Conservation (phyloP, 1,140 invertebrate genomes). For the Penaeus chinensis region DNA sequence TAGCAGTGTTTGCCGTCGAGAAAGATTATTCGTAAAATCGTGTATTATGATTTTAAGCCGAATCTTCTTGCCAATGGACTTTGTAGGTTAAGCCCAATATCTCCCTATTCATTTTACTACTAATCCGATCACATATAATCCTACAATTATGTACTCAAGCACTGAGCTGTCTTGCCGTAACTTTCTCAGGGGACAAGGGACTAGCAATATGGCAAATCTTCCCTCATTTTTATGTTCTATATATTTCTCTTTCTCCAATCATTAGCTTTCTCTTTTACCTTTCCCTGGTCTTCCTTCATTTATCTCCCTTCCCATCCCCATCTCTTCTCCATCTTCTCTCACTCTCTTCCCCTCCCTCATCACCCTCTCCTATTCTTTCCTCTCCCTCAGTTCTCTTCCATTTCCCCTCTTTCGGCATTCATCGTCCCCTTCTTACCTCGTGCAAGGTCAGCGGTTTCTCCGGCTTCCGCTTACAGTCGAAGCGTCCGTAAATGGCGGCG, state of each 20-base stretch:
- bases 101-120: too few relatives aligned
- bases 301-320: neutral
- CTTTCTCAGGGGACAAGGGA: too few relatives aligned
- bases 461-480: constrained; percentile 95
- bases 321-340: neutral
- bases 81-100: too few relatives aligned
- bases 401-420: neutral
- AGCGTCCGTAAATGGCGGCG: constrained; percentile 95
- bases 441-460: constrained; percentile 96
- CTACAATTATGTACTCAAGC: too few relatives aligned
- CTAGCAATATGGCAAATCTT: neutral
- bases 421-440: constrained; percentile 76
- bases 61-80: too few relatives aligned
- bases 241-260: neutral
- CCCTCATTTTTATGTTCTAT: neutral
- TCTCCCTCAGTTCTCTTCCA: neutral
- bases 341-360: neutral
- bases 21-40: too few relatives aligned
- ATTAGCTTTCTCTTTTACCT: neutral
- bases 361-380: neutral
- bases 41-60: too few relatives aligned
- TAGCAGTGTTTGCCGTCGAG: too few relatives aligned
- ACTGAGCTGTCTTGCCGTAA: too few relatives aligned
- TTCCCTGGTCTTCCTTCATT: neutral
- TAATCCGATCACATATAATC: too few relatives aligned